These are phyloP conservation scores for Nothocercus julius DNA, from an alignment of 2,113 vertebrate genomes.

Conservation along the genomic window DNA sequence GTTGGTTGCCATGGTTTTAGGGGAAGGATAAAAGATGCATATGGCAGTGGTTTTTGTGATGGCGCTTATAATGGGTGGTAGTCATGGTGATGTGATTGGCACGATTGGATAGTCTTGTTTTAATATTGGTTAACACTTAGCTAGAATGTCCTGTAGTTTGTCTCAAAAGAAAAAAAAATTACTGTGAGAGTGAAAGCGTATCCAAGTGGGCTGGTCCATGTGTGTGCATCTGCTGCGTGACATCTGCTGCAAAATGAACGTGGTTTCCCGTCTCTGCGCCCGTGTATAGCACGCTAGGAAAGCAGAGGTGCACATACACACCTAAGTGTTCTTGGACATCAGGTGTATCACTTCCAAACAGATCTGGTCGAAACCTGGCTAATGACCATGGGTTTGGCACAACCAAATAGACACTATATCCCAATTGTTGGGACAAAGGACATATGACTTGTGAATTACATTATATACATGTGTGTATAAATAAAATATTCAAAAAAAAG, in stretches of 20 bases:
- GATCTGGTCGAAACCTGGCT: background rate
- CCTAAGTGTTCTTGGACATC: background rate
- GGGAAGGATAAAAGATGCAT: background rate
- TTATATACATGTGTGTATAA: background rate
- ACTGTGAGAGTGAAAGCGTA: background rate
- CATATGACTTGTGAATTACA: background rate
- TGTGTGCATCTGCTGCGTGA: background rate
- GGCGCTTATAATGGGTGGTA: background rate
- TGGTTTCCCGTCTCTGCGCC: background rate
- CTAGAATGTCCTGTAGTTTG: background rate
- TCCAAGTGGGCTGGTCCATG: background rate
- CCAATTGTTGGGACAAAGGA: background rate
- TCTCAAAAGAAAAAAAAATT: background rate
- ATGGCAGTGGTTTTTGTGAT: background rate
- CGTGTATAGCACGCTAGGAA: background rate
- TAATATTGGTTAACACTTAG: background rate
- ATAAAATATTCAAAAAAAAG: background rate
- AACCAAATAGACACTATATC: background rate
- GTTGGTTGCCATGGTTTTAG: background rate
- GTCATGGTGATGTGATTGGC: rapidly evolving
- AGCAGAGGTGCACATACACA: background rate
- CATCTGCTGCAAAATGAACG: background rate
- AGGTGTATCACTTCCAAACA: background rate
- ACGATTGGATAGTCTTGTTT: background rate
- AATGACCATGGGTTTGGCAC: background rate